phyloP scores from a whole-genome alignment of 1,140 invertebrate species.

The Contarinia nasturtii region DNA sequence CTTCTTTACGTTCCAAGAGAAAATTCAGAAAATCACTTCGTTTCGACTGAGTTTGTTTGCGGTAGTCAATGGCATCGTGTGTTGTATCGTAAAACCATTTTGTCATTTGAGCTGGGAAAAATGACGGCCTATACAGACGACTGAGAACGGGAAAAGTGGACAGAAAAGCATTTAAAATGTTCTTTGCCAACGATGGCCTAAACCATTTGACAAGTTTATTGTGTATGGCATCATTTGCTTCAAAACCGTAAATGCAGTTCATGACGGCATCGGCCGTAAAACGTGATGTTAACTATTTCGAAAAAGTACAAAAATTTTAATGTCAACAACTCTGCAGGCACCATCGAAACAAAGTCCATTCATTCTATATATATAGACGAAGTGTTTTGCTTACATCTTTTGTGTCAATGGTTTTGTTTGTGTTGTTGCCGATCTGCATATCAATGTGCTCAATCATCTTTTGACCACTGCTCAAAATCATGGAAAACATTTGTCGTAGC shows the following conservation, averaged over 20 bases:
- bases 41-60: background rate
- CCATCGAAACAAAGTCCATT: no score
- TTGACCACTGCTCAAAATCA: no score
- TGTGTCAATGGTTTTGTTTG: no score
- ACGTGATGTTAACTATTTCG: no score
- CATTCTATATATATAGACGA: no score
- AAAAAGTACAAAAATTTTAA: no score
- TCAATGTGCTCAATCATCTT: no score
- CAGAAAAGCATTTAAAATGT: background rate
- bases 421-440: no score
- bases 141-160: background rate
- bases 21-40: constrained; percentile 1
- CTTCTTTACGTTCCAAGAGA: background rate
- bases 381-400: no score
- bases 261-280: no score
- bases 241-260: background rate
- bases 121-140: background rate
- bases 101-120: background rate
- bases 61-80: background rate
- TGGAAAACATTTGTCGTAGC: no score
- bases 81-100: background rate
- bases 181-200: background rate
- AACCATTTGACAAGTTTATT: background rate
- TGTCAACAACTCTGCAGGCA: no score
- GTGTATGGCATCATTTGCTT: background rate